Percentiles rank a stretch among this genome's conserved stretches.
Evolutionary conservation across 2,797 vertebrate genomes (phyloP).

Genomic region (Lagorchestes hirsutus): DNA sequence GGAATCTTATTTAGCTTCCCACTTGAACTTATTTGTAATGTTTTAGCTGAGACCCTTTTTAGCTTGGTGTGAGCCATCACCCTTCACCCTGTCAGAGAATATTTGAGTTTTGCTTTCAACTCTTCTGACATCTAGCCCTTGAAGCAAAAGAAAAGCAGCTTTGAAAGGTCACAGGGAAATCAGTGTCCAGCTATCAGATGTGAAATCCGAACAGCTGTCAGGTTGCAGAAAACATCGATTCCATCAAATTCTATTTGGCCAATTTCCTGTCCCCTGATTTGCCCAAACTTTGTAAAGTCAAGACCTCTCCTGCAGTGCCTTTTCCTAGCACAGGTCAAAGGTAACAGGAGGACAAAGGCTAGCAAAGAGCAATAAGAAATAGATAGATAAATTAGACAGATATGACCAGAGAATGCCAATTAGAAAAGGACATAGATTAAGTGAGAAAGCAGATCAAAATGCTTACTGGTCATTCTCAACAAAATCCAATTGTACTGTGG

Average conservation of each 20-base stretch:
- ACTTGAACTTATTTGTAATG: not conserved
- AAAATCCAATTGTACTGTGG: not conserved
- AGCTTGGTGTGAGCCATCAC: constrained; percentile 45
- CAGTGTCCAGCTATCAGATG: constrained; percentile 56
- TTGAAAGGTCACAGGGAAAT: constrained; percentile 73
- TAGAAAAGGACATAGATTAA: not conserved
- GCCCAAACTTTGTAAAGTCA: not conserved
- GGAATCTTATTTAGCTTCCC: not conserved
- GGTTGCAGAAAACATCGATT: constrained; percentile 41
- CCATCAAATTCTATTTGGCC: not conserved
- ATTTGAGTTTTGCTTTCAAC: constrained; percentile 57
- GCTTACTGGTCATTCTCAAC: constrained; percentile 6
- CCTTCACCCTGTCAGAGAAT: constrained; percentile 51
- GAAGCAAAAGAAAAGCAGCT: constrained; percentile 74
- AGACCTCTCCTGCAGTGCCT: not conserved
- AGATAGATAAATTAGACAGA: constrained; percentile 30
- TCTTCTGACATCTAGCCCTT: constrained; percentile 59
- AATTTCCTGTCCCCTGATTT: constrained; percentile 23
- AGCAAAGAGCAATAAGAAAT: constrained; percentile 12
- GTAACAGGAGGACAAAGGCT: not conserved
- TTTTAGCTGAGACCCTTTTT: not conserved
- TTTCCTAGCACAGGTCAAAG: constrained; percentile 54
- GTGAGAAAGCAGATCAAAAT: not conserved
- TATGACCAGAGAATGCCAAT: constrained; percentile 21
- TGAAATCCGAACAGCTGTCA: constrained; percentile 55